phyloP scores from a whole-genome alignment of 2,113 vertebrate genomes.

The Gadus macrocephalus region DNA sequence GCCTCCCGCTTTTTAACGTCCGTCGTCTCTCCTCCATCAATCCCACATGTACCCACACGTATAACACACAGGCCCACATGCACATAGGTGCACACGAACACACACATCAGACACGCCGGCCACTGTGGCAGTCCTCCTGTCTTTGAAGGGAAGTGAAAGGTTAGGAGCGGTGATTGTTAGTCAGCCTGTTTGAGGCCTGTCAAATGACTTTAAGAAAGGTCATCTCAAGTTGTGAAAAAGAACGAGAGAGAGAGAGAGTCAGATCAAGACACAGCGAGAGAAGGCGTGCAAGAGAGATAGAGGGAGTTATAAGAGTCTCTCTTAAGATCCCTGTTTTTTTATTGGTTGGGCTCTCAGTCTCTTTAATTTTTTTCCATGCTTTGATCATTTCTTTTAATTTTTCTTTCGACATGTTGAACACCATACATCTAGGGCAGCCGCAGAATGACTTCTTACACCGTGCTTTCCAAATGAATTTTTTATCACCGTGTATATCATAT shows the following conservation, averaged over 20 bases:
- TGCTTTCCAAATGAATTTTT: no score
- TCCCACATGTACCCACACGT: background rate
- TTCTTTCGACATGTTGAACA: no score
- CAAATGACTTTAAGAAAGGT: conserved; percentile 43
- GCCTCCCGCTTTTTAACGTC: no score
- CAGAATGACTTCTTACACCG: no score
- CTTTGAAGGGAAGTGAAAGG: conserved; percentile 54
- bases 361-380: no score
- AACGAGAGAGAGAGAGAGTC: background rate
- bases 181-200: conserved; percentile 24
- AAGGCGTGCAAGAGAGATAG: background rate
- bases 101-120: conserved; percentile 6
- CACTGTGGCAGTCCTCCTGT: conserved; percentile 36
- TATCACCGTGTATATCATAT: no score
- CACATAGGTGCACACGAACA: background rate
- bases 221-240: conserved; percentile 31
- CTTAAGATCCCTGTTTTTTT: no score
- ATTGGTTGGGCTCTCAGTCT: no score
- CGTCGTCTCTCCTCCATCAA: background rate
- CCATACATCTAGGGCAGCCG: no score
- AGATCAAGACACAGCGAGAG: conserved; percentile 34
- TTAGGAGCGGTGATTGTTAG: conserved; percentile 38
- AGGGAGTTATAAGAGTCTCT: background rate
- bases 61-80: background rate
- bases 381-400: no score